Conservation (phyloP, 2,113 vertebrate genomes). For the Fregata magnificens region DNA sequence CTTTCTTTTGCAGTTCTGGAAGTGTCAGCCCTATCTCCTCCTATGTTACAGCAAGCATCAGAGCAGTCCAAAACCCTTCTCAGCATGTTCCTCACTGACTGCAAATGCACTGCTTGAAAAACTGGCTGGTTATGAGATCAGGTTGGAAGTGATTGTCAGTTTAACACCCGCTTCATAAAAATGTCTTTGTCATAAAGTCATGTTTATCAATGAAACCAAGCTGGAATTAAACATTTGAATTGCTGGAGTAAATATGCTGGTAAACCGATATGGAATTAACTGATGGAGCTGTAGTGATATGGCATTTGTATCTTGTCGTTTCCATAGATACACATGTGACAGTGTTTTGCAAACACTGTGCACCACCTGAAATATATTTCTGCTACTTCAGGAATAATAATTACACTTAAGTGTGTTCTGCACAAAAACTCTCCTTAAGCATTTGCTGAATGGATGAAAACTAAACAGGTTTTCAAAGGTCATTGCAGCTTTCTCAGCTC, state of each 20-base stretch:
- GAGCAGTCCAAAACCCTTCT: accelerated
- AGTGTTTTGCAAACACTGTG: neutral
- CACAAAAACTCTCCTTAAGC: neutral
- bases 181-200: neutral
- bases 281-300: neutral
- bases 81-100: neutral
- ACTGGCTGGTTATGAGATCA: neutral
- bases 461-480: neutral
- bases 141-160: neutral
- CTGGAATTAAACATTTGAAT: neutral
- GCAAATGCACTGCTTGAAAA: neutral
- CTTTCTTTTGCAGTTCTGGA: neutral
- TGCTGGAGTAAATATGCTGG: neutral
- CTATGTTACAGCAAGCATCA: neutral
- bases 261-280: neutral
- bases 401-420: neutral
- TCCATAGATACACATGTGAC: neutral
- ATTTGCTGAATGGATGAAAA: neutral
- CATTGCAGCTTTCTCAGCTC: neutral
- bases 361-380: neutral
- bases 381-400: neutral
- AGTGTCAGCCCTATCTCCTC: neutral
- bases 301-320: neutral
- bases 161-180: neutral
- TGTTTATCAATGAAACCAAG: neutral